These are phyloP conservation scores for Trachemys scripta DNA, from an alignment of 2,113 vertebrate species.

Conservation along the genomic window DNA sequence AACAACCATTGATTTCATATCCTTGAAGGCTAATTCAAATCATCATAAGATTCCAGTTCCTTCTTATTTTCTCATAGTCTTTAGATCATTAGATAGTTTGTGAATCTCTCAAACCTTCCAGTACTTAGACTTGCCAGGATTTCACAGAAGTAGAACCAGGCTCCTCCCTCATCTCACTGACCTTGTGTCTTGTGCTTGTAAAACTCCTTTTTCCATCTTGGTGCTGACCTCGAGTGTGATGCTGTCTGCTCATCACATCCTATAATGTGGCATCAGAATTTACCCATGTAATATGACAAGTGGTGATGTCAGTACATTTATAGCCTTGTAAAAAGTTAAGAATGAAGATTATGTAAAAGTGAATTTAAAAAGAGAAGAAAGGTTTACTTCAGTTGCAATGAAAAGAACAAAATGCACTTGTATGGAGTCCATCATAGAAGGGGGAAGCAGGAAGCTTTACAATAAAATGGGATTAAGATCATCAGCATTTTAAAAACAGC, in stretches of 20 bases:
- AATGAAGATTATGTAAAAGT: not conserved
- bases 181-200: accelerated
- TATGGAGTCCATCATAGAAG: not conserved
- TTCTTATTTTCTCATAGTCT: not conserved
- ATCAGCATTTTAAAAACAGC: not conserved
- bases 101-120: not conserved
- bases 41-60: not conserved
- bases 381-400: not conserved
- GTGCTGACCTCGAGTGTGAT: not conserved
- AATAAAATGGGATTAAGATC: slow-evolving; percentile 38
- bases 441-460: not conserved
- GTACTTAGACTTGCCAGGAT: not conserved
- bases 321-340: not conserved
- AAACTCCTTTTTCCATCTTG: not conserved
- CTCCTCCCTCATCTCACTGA: not conserved
- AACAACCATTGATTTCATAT: not conserved
- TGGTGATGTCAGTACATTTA: too few species aligned
- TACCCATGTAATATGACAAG: not conserved
- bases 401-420: not conserved
- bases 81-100: not conserved
- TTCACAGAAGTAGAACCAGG: accelerated
- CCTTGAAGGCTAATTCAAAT: not conserved
- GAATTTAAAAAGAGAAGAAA: not conserved
- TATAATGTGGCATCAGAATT: not conserved
- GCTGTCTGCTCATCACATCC: accelerated